These are phyloP conservation scores for Drosophila picticornis DNA, from an alignment of 2,888 invertebrate species.

Conservation along the genomic window DNA sequence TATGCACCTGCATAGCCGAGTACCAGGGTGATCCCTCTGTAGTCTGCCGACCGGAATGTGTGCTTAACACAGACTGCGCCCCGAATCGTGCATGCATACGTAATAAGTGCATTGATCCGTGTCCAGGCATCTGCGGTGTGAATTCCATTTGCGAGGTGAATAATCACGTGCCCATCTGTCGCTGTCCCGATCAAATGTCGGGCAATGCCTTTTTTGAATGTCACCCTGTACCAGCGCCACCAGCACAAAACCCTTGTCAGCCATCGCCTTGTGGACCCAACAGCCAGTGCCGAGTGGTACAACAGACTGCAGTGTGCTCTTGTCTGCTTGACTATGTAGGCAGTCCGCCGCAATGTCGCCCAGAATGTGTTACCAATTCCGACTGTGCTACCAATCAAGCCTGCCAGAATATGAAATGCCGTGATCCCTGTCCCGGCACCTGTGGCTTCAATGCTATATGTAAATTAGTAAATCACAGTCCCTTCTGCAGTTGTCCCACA, in stretches of 20 bases:
- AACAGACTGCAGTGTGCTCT: constrained; percentile 88
- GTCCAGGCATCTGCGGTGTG: constrained; percentile 90
- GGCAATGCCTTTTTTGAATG: constrained; percentile 93
- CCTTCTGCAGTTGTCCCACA: constrained; percentile 89
- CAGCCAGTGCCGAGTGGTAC: constrained; percentile 88
- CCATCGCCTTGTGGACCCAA: constrained; percentile 91
- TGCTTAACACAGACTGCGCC: constrained; percentile 90
- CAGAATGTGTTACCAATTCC: constrained; percentile 90
- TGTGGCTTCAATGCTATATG: constrained; percentile 90
- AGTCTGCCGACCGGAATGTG: constrained; percentile 92
- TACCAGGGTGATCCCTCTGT: constrained; percentile 91
- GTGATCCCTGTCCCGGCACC: constrained; percentile 91
- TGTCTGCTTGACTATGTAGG: constrained; percentile 89
- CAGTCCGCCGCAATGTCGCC: constrained; percentile 90
- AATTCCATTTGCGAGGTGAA: constrained; percentile 92
- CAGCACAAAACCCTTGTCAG: constrained; percentile 87
- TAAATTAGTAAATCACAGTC: constrained; percentile 90
- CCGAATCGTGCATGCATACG: constrained; percentile 89
- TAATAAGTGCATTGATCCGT: constrained; percentile 91
- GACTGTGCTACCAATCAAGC: constrained; percentile 90
- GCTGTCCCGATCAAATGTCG: constrained; percentile 90
- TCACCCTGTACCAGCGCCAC: constrained; percentile 85
- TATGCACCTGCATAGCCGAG: constrained; percentile 90
- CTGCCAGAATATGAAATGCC: constrained; percentile 90
- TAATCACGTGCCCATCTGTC: constrained; percentile 92